Base-by-base conservation (phyloP, 2,113 vertebrate species). In the Macquaria ambigua region DNA sequence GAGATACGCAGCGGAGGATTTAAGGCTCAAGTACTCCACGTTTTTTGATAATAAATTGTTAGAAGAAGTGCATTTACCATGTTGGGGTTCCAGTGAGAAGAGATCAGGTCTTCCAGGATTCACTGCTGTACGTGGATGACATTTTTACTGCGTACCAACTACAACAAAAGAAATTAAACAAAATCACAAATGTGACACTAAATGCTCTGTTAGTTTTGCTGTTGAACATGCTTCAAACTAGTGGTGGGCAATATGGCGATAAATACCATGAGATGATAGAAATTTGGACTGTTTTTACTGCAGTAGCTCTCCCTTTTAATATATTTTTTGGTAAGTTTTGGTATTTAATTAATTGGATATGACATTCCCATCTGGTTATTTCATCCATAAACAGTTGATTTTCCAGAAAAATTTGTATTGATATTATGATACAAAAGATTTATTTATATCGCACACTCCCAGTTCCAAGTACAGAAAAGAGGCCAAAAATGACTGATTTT, bases 1-100 rank as follows among this genome's bases (percentile, higher is more conserved):
- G 70, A 80, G 75, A 80, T 67, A 76, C 28, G 74, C 50, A 67
- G 56, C 20, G 0, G 21, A 28, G 53, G 75, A 41, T 74, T 84
- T 75, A 79, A 62, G 63, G 63, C 68, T 64, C 37, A 58, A 53
- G 82, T 66, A 58, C 72, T 66, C 76, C 53, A 46, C 41, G 21
- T 46, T 68, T 61, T 62, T 21, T 70, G 62, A 83, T 37, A 55
- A 71, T 58, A 31, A 6, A 69, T 20, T n/a, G 43, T 41, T 43
- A 1, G 52, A 52, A 55, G 18, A 80, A 73, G 34, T n/a, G 56
- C 8, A 56, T 61, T 63, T 21, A 81, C 12, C 18, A 62, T 46
- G 68, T 21, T 39, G n/a, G 37, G 31, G 59, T 52, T 70, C 41
- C 50, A 28, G 58, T 4, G 43, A 76, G 62, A 64, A 64, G 25